Base-by-base conservation (phyloP, 2,797 vertebrate genomes). In the Intellagama lesueurii region DNA sequence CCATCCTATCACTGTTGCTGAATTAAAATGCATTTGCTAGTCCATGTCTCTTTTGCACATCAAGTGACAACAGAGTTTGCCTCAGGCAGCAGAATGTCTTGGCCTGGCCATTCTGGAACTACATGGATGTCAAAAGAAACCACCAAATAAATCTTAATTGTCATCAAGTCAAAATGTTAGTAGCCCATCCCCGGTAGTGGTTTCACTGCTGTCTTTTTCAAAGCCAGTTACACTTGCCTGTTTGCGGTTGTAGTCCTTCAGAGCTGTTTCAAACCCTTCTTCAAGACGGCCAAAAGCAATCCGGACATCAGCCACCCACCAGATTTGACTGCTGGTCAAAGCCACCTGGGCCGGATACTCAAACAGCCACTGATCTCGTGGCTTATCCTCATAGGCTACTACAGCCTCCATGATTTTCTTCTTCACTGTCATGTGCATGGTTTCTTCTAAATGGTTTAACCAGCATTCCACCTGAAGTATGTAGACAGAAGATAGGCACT, bases 211-310 rank as follows among this genome's bases (percentile, higher is more conserved):
- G 22, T 64, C 64, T n/a, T 26, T 60, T 85, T 52, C 19, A 79
- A 32, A 56, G 6, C 35, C 14, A 26, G 64, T 49, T 77, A 90
- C 1, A 3, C 73, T 1, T 89, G 97, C 96, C 95, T 98, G 97
- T 94, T 97, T 97, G 88, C 93, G 96, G 92, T 97, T 97, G 93
- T 96, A 97, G 94, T 97, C 97, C 93, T 98, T 97, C 40, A 97
- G 92, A 22, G 97, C 97, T 0, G 95, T 97, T 93, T 98, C 97
- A 91, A 98, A 96, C 22, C 95, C 97, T 94, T 98, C 97, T 90
- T 97, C 97, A 91, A 98, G 92, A 70, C 96, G 95, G 72, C 97
- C 97, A 90, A 98, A 98, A 52, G 96, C 97, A 89, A 98, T 98
- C 85, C 96, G 96, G 86, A 97, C 96, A 91, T 97, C 97, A 14